Evolutionary conservation across 2,113 vertebrate genomes (phyloP).

Genomic region (Stercorarius parasiticus): DNA sequence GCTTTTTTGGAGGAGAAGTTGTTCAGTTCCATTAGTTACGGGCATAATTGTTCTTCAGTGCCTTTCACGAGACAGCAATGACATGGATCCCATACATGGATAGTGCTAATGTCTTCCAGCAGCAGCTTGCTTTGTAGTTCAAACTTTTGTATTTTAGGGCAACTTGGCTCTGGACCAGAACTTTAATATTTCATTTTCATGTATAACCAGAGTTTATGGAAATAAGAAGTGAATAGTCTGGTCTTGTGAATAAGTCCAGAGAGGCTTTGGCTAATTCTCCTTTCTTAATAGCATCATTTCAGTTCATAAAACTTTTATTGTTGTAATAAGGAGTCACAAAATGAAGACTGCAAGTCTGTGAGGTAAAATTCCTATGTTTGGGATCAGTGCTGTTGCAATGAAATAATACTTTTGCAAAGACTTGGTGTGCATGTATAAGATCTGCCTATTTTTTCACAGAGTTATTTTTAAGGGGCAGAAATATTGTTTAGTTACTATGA

Average conservation of each 20-base stretch:
- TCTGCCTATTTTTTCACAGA: not conserved
- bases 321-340: not conserved
- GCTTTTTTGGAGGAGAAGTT: not conserved
- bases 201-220: constrained; percentile 22
- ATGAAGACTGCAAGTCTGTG: constrained; percentile 4
- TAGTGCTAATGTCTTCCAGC: not conserved
- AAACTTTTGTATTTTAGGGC: not conserved
- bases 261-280: constrained; percentile 33
- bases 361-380: not conserved
- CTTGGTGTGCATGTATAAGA: not conserved
- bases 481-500: not conserved
- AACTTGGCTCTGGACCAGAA: constrained; percentile 21
- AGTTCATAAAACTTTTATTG: constrained; percentile 45
- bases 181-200: constrained; percentile 27
- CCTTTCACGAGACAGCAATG: not conserved
- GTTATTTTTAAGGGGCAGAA: not conserved
- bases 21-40: not conserved
- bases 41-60: not conserved
- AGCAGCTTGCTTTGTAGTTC: constrained; percentile 9
- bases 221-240: constrained; percentile 12
- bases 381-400: not conserved
- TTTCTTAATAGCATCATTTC: constrained; percentile 22
- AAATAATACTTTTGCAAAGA: not conserved
- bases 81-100: not conserved
- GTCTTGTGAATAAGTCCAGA: not conserved